Evolutionary conservation across 2,888 invertebrate species (phyloP), one percentile per base, ranked within the genome.

Genomic region (Cerceris ruficornis): DNA sequence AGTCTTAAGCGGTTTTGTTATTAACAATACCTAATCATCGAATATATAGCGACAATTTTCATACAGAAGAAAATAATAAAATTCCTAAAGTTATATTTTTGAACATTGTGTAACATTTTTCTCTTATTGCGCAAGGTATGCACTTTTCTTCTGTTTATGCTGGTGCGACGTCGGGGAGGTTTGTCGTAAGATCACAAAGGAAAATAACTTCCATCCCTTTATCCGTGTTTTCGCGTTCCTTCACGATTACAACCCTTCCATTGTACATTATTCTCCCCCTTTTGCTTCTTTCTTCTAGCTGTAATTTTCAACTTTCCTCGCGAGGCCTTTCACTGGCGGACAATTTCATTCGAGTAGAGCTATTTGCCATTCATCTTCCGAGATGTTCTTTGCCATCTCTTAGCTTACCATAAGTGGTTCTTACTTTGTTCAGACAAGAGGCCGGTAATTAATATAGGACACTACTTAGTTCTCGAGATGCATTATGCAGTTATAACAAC

Each of bases 241-340:
- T 58, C 58, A 52, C 14, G 62, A 52, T n/a, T 50, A 17, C 46
- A 46, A 14, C 57, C 42, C 57, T 43, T 59, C 39, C 9, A n/a
- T 59, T 50, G 15, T 55, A 15, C 49, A 6, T 50, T 42, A 39
- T 13, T 14, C 13, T 43, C 17, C 49, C 52, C 57, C 17, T 14
- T 49, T 52, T 11, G 17, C 46, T 52, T 66, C 66, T 60, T 52
- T 55, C n/a, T 67, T 66, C 46, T 49, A 55, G 8, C 41, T 13
- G 49, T 28, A 65, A 66, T 66, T 66, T 52, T 54, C 54, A 13
- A 14, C 59, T 65, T 60, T 64, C 60, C 46, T 39, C 46, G 50
- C 14, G 59, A 60, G 54, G 72, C 15, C 66, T 28, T 28, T 43
- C 72, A 67, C 55, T 52, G 59, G 43, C 72, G 69, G 60, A 57